Conservation (phyloP, 2,113 vertebrate species). For the Salvelinus namaycush region DNA sequence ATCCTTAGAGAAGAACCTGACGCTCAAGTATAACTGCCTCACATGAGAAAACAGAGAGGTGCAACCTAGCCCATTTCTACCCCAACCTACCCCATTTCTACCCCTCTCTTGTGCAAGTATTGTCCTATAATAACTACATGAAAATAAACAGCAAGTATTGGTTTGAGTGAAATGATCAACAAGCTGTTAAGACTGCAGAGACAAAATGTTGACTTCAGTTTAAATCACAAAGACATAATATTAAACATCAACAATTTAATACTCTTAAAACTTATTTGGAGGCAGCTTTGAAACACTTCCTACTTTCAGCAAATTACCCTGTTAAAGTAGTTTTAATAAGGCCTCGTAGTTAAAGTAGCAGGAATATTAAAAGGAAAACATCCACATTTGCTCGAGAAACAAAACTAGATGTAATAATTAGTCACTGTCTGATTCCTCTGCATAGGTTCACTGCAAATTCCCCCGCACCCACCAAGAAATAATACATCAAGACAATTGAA, state of each 20-base stretch:
- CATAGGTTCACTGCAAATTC: conserved; percentile 41
- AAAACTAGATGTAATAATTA: conserved; percentile 1
- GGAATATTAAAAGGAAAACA: conserved; percentile 55
- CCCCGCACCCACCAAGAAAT: conserved; percentile 1
- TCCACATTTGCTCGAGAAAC: conserved; percentile 26
- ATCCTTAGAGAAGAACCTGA: background rate
- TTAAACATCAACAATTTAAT: conserved; percentile 33
- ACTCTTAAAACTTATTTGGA: conserved; percentile 46
- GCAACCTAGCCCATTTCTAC: background rate
- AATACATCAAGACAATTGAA: conserved; percentile 21
- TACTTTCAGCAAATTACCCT: conserved; percentile 64
- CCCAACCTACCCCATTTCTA: background rate
- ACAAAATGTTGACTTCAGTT: conserved; percentile 24
- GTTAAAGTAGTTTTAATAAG: conserved; percentile 72
- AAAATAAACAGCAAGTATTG: conserved; percentile 40
- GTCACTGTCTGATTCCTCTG: conserved; percentile 31
- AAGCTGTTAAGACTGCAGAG: conserved; percentile 32
- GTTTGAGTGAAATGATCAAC: conserved; percentile 26
- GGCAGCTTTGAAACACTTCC: conserved; percentile 48
- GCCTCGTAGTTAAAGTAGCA: conserved; percentile 77
- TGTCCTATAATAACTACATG: conserved; percentile 22
- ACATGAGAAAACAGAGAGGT: background rate
- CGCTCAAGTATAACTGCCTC: conserved; percentile 30
- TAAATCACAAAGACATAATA: conserved; percentile 53
- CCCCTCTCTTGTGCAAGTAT: conserved; percentile 32